A percentile compares a stretch with the other conserved stretches of the same genome.
Evolutionary conservation across 2,797 vertebrate species (phyloP).

Genomic region (Cossypha niveicapilla): DNA sequence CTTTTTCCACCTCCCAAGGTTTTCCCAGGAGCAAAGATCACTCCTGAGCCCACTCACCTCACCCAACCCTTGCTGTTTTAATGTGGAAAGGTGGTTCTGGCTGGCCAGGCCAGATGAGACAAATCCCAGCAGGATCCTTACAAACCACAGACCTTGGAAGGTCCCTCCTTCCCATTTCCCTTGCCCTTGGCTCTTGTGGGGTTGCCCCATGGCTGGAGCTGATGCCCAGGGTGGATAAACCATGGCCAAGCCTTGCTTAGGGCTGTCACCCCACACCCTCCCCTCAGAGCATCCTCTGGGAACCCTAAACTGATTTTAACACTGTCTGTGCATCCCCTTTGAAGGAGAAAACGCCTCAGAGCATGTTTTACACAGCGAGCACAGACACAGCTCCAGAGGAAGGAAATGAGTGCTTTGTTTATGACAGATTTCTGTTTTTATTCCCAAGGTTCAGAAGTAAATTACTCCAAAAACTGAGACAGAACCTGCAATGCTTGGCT

Average conservation of each 20-base stretch:
- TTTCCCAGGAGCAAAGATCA: background rate
- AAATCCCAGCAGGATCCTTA: accelerated
- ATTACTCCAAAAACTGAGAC: constrained; percentile 28
- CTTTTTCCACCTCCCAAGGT: background rate
- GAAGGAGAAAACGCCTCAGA: background rate
- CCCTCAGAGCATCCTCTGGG: background rate
- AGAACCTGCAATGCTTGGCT: constrained; percentile 4
- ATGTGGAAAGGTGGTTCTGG: background rate
- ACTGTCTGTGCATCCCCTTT: background rate
- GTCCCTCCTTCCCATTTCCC: background rate
- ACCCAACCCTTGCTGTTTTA: background rate
- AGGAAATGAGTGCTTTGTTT: constrained; percentile 34
- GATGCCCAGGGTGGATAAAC: background rate
- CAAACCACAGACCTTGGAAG: accelerated
- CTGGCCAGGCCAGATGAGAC: accelerated
- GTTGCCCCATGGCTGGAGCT: background rate
- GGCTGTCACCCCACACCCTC: background rate
- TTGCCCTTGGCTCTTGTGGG: background rate
- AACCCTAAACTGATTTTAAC: background rate
- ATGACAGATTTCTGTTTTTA: constrained; percentile 29
- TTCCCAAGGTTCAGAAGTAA: constrained; percentile 56
- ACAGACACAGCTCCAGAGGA: background rate
- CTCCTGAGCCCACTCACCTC: background rate
- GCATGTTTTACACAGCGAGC: background rate
- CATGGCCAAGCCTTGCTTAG: accelerated